These are phyloP conservation scores for Ammodytes marinus DNA, from an alignment of 2,113 vertebrate species.

Conservation along the genomic window DNA sequence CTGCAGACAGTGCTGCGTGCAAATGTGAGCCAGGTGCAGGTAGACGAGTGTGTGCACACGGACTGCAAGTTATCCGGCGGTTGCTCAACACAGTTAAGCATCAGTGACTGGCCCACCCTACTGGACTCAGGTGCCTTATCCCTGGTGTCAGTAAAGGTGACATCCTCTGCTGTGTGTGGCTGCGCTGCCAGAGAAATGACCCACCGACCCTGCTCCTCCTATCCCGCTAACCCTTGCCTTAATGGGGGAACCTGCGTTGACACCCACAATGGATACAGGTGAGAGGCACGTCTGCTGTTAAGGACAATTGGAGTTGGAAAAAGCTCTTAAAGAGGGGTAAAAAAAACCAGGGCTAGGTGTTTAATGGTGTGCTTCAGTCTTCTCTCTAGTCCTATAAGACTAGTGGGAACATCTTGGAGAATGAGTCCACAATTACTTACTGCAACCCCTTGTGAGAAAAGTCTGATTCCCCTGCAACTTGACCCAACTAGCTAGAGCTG, in stretches of 20 bases:
- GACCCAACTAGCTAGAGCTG: constrained; percentile 29
- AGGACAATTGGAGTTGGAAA: not conserved
- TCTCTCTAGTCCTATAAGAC: not conserved
- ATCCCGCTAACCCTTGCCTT: constrained; percentile 86
- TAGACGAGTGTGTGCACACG: constrained; percentile 86
- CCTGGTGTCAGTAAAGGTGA: constrained; percentile 83
- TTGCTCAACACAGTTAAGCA: constrained; percentile 77
- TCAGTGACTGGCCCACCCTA: constrained; percentile 83
- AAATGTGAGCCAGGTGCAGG: constrained; percentile 86
- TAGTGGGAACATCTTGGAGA: constrained; percentile 33
- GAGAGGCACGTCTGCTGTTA: constrained; percentile 51
- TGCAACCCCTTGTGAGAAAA: constrained; percentile 17
- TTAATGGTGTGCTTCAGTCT: constrained; percentile 20
- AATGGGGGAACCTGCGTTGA: constrained; percentile 88
- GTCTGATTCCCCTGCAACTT: constrained; percentile 52
- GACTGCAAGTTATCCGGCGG: constrained; percentile 81
- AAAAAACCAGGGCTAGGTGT: constrained; percentile 1
- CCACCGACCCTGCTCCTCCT: constrained; percentile 85
- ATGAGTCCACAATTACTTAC: constrained; percentile 38
- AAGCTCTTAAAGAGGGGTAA: not conserved
- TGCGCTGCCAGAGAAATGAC: constrained; percentile 82
- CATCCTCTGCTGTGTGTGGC: constrained; percentile 72
- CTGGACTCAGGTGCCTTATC: constrained; percentile 83
- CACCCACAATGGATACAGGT: constrained; percentile 90
- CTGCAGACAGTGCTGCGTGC: constrained; percentile 85